Percentiles rank a stretch among this genome's conserved stretches.
Conservation (phyloP, 2,113 vertebrate species). For the Nettapus auritus region DNA sequence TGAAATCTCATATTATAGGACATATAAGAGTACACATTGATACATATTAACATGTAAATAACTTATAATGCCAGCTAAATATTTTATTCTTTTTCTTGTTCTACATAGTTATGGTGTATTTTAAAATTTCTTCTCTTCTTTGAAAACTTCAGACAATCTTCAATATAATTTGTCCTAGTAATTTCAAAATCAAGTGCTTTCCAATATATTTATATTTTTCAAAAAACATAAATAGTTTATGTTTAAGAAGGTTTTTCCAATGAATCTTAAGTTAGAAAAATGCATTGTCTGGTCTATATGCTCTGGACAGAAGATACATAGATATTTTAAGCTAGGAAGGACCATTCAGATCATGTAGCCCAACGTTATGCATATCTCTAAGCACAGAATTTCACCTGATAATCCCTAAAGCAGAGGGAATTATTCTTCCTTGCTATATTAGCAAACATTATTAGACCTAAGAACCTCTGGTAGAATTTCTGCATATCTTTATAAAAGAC, state of each 20-base stretch:
- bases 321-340: neutral
- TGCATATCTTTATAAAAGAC: neutral
- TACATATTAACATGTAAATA: neutral
- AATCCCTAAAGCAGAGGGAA: neutral
- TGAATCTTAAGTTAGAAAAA: neutral
- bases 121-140: neutral
- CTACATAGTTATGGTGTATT: neutral
- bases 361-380: neutral
- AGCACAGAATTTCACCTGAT: conserved; percentile 4
- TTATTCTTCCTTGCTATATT: neutral
- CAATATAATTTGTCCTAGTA: neutral
- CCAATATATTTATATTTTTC: neutral
- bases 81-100: neutral
- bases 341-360: neutral
- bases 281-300: neutral
- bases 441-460: neutral
- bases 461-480: neutral
- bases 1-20: neutral
- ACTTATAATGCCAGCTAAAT: neutral
- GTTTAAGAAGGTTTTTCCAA: neutral
- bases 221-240: neutral
- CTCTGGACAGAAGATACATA: neutral
- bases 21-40: neutral
- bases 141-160: neutral
- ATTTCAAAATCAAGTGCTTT: neutral